These are phyloP conservation scores for Drosophila nannoptera DNA, from an alignment of 1,140 invertebrate species.

Conservation along the genomic window DNA sequence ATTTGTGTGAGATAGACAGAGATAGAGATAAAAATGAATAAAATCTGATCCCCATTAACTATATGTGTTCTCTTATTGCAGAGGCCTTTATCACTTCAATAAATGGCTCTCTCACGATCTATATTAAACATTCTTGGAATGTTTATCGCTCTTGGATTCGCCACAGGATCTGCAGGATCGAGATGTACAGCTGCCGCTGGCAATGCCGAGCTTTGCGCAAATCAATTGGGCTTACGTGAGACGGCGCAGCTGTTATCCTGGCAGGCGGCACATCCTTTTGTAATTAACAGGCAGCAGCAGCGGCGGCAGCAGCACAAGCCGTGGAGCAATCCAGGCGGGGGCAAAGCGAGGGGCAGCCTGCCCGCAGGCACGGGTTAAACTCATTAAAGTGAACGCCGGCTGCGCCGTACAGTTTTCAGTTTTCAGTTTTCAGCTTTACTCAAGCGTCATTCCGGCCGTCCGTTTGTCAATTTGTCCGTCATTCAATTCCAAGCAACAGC, in stretches of 20 bases:
- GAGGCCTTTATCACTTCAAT: no score
- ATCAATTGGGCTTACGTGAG: slow-evolving; percentile 61
- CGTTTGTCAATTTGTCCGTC: slow-evolving; percentile 43
- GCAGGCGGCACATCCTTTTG: slow-evolving; percentile 62
- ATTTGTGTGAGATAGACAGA: background rate
- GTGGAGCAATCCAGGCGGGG: slow-evolving; percentile 1
- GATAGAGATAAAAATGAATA: no score
- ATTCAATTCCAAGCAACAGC: slow-evolving; percentile 52
- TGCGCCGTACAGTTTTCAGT: slow-evolving; percentile 59
- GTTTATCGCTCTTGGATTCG: background rate
- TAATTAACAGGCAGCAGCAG: slow-evolving; percentile 47
- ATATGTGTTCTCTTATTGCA: no score
- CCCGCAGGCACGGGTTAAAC: slow-evolving; percentile 65
- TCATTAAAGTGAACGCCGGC: slow-evolving; percentile 60
- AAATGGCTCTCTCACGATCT: background rate
- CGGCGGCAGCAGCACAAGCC: background rate
- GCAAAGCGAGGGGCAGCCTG: slow-evolving; percentile 15
- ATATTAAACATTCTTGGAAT: no score
- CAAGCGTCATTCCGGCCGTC: slow-evolving; percentile 22
- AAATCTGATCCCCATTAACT: no score
- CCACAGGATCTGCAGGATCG: slow-evolving; percentile 11
- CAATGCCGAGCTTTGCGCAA: slow-evolving; percentile 33
- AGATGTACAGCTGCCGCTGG: slow-evolving; percentile 37
- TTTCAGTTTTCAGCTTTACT: background rate
- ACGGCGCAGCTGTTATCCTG: slow-evolving; percentile 65